Percentiles rank a stretch among this genome's conserved stretches.
Evolutionary conservation across 2,888 invertebrate genomes (phyloP).

Genomic region (Idaea dimidiata): DNA sequence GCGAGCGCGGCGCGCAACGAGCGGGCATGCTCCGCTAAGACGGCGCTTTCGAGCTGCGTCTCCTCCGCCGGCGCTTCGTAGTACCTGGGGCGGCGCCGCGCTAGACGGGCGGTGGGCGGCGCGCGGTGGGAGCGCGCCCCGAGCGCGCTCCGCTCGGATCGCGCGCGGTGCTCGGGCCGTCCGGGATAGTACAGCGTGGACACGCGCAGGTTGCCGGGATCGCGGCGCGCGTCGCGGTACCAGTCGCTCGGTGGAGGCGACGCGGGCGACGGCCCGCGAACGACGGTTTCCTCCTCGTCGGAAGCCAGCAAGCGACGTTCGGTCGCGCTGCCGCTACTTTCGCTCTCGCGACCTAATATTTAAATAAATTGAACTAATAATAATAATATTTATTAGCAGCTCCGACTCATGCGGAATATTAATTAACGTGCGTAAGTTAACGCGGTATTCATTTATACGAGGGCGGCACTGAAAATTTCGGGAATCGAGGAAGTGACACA

Average conservation of each 20-base stretch:
- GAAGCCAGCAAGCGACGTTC: conserved; percentile 55
- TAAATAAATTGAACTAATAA: no score
- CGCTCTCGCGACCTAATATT: conserved; percentile 3
- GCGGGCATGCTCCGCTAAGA: conserved; percentile 37
- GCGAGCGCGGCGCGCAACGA: conserved; percentile 47
- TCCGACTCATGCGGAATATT: no score
- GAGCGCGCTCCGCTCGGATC: not conserved
- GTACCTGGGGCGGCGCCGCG: conserved; percentile 13
- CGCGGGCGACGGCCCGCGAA: conserved; percentile 10
- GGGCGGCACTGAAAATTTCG: no score
- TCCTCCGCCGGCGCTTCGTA: conserved; percentile 12
- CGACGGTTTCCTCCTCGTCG: conserved; percentile 39
- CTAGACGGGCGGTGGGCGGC: conserved; percentile 13
- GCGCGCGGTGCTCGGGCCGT: conserved; percentile 82
- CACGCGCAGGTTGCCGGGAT: conserved; percentile 80
- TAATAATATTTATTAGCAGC: no score
- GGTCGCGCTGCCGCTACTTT: conserved; percentile 26
- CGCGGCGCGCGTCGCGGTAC: conserved; percentile 81
- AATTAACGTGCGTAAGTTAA: no score
- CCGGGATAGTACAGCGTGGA: conserved; percentile 83
- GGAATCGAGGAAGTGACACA: no score
- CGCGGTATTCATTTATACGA: no score
- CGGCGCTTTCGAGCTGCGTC: conserved; percentile 18
- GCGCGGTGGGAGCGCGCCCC: conserved; percentile 20
- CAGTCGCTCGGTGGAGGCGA: conserved; percentile 45